phyloP scores from a whole-genome alignment of 2,113 vertebrate genomes.

The Bombycilla garrulus region DNA sequence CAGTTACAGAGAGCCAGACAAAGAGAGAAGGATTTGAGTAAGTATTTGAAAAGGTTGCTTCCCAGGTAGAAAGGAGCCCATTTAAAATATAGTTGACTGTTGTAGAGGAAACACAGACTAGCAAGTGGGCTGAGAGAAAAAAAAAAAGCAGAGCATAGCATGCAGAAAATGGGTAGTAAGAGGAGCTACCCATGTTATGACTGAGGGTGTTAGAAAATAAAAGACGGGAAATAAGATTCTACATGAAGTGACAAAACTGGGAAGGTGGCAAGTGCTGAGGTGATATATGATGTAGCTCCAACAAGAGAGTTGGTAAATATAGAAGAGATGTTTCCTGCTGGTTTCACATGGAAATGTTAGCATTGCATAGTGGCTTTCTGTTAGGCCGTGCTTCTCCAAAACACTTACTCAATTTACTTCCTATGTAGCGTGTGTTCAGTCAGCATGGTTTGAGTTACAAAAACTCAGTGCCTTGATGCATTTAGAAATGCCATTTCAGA shows the following conservation, averaged over 20 bases:
- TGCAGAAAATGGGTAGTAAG: neutral
- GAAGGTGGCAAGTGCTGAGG: neutral
- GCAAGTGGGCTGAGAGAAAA: neutral
- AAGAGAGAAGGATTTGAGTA: neutral
- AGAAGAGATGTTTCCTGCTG: neutral
- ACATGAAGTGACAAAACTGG: neutral
- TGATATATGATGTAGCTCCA: neutral
- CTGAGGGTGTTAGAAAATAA: neutral
- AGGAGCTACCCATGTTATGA: neutral
- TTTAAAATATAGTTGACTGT: neutral
- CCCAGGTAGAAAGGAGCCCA: neutral
- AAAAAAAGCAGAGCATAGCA: neutral
- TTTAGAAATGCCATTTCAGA: slow-evolving; percentile 25
- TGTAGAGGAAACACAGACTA: neutral
- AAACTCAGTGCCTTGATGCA: neutral
- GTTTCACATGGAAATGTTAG: neutral
- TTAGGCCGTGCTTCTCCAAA: neutral
- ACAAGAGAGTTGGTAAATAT: neutral
- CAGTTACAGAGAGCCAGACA: neutral
- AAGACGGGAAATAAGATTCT: neutral
- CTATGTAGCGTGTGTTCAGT: neutral
- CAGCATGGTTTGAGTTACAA: neutral
- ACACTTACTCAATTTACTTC: neutral
- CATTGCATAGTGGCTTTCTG: neutral
- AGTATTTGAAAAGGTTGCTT: neutral